phyloP scores from a whole-genome alignment of 2,888 invertebrate species.

The Choristoneura rosaceana region DNA sequence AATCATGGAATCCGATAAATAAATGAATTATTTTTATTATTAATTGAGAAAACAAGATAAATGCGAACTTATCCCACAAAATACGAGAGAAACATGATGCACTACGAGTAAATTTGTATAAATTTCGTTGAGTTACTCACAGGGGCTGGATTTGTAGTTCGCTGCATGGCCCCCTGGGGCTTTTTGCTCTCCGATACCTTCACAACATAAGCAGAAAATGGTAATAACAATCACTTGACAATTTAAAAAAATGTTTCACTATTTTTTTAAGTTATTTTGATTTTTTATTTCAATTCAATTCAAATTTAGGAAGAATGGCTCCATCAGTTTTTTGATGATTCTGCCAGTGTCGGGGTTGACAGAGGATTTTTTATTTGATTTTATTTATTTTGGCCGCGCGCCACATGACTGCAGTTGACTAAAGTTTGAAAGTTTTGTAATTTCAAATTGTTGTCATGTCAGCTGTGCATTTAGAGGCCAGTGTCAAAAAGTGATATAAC shows the following conservation, averaged over 20 bases:
- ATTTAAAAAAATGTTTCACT: background rate
- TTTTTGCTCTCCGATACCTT: slow-evolving; percentile 61
- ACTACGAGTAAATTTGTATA: too few species aligned
- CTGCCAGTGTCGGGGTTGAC: too few species aligned
- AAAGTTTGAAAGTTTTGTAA: slow-evolving; percentile 2
- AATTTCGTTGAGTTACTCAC: slow-evolving; percentile 54
- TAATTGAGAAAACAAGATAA: too few species aligned
- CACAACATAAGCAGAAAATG: slow-evolving; percentile 38
- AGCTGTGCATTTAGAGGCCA: background rate
- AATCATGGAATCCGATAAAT: too few species aligned
- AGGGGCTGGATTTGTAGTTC: slow-evolving; percentile 48
- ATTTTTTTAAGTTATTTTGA: slow-evolving; percentile 5
- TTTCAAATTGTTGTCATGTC: background rate
- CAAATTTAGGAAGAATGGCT: too few species aligned
- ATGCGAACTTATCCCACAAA: too few species aligned
- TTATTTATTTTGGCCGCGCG: slow-evolving; percentile 18
- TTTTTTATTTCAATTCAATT: too few species aligned
- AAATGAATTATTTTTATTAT: too few species aligned
- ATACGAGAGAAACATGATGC: too few species aligned
- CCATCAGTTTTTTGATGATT: too few species aligned
- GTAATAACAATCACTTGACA: slow-evolving; percentile 5
- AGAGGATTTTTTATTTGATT: slow-evolving; percentile 19
- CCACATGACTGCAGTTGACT: background rate
- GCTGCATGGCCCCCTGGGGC: slow-evolving; percentile 65
- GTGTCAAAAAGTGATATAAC: background rate